These are phyloP conservation scores for Mormyrus hasselquistii DNA, from an alignment of 2,797 vertebrate species.

Conservation along the genomic window DNA sequence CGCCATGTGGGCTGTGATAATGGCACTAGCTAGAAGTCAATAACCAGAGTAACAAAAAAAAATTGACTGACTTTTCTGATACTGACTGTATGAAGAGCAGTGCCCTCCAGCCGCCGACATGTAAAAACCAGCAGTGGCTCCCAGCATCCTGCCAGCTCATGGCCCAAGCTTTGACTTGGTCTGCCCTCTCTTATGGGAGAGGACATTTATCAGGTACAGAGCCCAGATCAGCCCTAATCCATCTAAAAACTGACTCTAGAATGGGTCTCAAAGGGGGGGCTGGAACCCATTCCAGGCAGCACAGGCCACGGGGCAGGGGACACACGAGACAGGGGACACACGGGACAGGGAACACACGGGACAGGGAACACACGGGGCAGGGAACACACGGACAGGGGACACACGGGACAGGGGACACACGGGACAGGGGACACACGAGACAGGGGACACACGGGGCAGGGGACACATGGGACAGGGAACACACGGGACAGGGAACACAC, in stretches of 20 bases:
- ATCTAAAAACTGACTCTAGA: neutral
- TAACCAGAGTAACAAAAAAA: neutral
- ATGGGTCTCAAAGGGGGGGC: neutral
- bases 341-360: neutral
- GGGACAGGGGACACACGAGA: neutral
- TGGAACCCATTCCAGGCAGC: neutral
- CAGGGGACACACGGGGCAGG: neutral
- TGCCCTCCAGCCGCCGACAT: neutral
- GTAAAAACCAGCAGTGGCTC: neutral
- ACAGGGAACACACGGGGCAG: neutral
- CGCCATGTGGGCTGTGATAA: neutral
- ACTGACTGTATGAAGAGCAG: neutral
- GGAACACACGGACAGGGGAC: neutral
- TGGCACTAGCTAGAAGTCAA: neutral
- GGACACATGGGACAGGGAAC: no score
- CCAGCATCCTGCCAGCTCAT: neutral
- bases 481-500: neutral
- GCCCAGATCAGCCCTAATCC: neutral
- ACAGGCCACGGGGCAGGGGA: neutral
- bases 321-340: neutral
- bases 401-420: neutral
- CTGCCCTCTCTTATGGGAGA: neutral
- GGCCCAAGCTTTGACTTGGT: neutral
- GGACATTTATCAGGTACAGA: neutral
- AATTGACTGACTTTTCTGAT: neutral